Base-by-base conservation (phyloP, 2,888 invertebrate genomes). In the Tetrapedia diversipes region DNA sequence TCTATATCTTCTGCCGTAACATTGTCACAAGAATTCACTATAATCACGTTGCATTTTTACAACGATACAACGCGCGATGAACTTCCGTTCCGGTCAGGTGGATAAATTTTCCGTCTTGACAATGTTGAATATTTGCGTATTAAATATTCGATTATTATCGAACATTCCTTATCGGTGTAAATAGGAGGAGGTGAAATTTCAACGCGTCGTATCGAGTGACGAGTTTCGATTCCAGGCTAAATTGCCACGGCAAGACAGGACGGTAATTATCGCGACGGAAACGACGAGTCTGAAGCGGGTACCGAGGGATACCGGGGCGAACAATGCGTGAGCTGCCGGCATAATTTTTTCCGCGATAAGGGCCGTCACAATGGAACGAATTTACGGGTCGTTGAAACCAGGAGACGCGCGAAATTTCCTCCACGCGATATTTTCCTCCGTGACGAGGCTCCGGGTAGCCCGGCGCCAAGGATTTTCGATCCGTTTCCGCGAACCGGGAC, bases 331-430 rank as follows among this genome's bases (percentile, higher is more conserved):
- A 16, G 63, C 53, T 53, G 51, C 29, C 22, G 67, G 59, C 64
- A 47, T 60, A 77, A 67, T 59, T 64, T n/a, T n/a, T n/a, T 34
- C 24, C 54, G 39, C 67, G 78, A 78, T 78, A 71, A 79, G 63
- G 66, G 27, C 60, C 63, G 59, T 64, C 45, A 60, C 64, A 64
- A 67, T 64, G 77, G 54, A 67, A 79, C 63, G 72, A 77, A 77
- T 77, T 79, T 67, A 68, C 72, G 59, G 71, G 66, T 67, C 76
- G 76, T 70, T 66, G 76, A 14, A 49, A 61, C 47, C 29, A 24
- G 37, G 37, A 51, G 66, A 66, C 51, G 61, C 78, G 76, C 47
- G 66, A 66, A 71, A 70, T 75, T 78, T 76, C 54, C 65, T n/a
- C n/a, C n/a, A n/a, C n/a, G 39, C 56, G 65, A 61, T 61, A 67